Base-by-base conservation (phyloP, 2,113 vertebrate species). In the Oreochromis spilurus region DNA sequence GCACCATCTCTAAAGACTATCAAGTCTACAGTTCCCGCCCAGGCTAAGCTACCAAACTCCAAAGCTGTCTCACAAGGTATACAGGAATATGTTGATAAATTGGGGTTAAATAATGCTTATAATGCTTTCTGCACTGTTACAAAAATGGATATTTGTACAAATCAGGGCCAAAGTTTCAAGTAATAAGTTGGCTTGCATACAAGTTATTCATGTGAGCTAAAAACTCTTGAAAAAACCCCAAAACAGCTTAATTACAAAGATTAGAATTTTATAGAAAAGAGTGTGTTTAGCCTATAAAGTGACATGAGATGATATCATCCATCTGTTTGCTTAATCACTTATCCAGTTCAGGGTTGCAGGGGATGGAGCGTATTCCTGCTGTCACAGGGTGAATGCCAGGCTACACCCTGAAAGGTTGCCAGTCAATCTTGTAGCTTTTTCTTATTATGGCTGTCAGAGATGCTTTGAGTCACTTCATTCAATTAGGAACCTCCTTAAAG, bases 61-160 rank as follows among this genome's bases (percentile, higher is more conserved):
- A 96, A 91, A 89, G 60, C 78, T 17, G 1, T 34, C 26, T 83
- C 88, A 11, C 83, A 78, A 85, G 92, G 97, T 97, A 94, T 8
- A 8, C 4, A 65, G 62, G 62, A 67, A 67, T 13, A 67, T 8
- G 62, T 67, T 38, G 34, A 5, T 1, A 65, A 38, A 67, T 38
- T 67, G 0, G 60, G 34, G 19, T 67, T 67, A 67, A 67, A 38
- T 67, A 38, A 67, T 67, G 11, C 62, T 67, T 67, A 3, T 67
- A 67, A 67, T 67, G 2, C 34, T 67, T 38, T 38, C 21, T 19
- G 36, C 24, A 8, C 24, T 31, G 24, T 77, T 19, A 12, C 24
- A 77, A 31, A 31, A 31, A 31, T 50, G 43, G 14, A 77, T 29
- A 19, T 50, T 77, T 1, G 10, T 31, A 19, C 17, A 29, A 31